phyloP scores from a whole-genome alignment of 2,797 vertebrate genomes.

The Anniella stebbinsi region DNA sequence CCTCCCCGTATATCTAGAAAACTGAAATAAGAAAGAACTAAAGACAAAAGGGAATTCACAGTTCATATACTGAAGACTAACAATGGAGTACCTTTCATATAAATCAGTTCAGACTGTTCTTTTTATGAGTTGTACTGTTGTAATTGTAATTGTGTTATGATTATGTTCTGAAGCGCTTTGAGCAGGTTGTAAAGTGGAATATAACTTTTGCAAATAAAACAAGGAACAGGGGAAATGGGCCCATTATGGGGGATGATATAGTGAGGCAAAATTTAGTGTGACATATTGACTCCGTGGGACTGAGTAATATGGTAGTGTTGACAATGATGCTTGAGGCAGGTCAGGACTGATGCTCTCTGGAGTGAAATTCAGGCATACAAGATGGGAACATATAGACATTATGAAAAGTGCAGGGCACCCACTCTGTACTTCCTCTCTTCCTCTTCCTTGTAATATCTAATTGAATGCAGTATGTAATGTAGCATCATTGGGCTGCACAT shows the following conservation, averaged over 20 bases:
- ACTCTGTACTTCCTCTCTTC: neutral
- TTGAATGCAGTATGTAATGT: neutral
- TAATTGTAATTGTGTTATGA: neutral
- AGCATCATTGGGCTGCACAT: neutral
- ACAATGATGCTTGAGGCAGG: neutral
- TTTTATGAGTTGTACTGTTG: neutral
- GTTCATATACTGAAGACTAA: neutral
- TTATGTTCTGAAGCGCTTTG: neutral
- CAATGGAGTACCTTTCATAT: too few relatives aligned
- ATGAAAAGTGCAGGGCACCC: neutral
- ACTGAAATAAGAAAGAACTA: neutral
- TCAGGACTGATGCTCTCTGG: neutral
- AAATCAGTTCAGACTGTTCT: neutral
- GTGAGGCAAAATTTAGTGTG: neutral
- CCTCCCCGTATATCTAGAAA: neutral
- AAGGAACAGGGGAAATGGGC: neutral
- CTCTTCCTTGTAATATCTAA: neutral
- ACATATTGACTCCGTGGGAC: neutral
- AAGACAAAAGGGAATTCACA: neutral
- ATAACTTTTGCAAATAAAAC: neutral
- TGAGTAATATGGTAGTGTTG: neutral
- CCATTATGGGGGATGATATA: neutral
- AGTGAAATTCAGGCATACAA: neutral
- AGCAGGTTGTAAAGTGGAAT: neutral
- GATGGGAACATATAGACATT: neutral